Base-by-base conservation (phyloP, 2,797 vertebrate genomes). In the Anniella stebbinsi region DNA sequence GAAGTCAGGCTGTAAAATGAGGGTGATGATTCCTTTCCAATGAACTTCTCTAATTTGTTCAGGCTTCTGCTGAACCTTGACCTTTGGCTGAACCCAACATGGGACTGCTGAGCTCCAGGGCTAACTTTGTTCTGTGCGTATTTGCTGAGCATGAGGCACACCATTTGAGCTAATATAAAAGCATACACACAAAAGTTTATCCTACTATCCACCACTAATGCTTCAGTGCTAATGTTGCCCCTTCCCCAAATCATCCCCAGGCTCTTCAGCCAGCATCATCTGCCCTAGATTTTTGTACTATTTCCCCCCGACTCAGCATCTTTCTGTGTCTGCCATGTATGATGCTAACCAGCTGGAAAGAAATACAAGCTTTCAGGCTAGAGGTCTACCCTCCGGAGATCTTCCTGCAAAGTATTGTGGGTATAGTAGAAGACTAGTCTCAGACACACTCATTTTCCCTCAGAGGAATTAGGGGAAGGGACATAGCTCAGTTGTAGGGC, bases 301-400 rank as follows among this genome's bases (percentile, higher is more conserved):
- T 33, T 30, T 45, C 48, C 21, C 23, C 36, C 13, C 28, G 4
- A 21, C 48, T 45, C 69, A 82, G 18, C 36, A 72, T 81, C 15
- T 88, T 88, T 57, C 67, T 38, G 48, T 72, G 6, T 41, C 63
- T 81, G 51, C 66, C 25, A 30, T 73, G 77, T 81, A 57, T 36
- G 30, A 54, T 5, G 78, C 54, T 81, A 72, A 60, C 78, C 67
- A 81, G 78, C 48, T 60, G 67, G 78, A 82, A 88, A 81, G 87
- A 41, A 45, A 81, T 51, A 66, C 33, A 54, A 81, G 86, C 60
- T n/a, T 36, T 21, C 41, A 36, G 33, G 87, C 36, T 69, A 88
- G 63, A 69, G 75, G n/a, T 70, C 77, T 70, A n/a, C 36, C 67
- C 76, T 87, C 41, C 9, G n/a, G 41, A 76, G 41, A n/a, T 30